Evolutionary conservation across 2,113 vertebrate species (phyloP).

Genomic region (Leucopsar rothschildi): DNA sequence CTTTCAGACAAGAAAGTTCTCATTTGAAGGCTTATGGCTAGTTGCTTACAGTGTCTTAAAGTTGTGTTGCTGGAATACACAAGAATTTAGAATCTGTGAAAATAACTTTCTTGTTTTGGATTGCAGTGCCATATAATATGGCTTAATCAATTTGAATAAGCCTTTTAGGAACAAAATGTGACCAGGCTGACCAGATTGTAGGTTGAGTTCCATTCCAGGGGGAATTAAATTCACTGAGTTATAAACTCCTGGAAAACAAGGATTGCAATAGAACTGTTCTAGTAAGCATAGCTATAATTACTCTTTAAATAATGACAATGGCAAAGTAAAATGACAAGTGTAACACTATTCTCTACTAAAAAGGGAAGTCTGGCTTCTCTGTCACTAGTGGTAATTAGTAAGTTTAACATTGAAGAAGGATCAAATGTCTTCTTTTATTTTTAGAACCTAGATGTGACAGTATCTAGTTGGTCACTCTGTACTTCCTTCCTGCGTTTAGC

Average conservation of each 20-base stretch:
- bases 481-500: background rate
- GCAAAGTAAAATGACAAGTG: conserved; percentile 52
- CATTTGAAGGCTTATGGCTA: background rate
- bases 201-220: conserved; percentile 24
- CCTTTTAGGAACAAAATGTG: conserved; percentile 24
- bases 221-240: conserved; percentile 49
- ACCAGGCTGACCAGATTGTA: background rate
- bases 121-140: background rate
- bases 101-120: background rate
- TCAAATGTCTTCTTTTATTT: background rate
- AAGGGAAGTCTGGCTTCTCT: background rate
- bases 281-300: conserved; percentile 48
- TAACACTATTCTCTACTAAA: background rate
- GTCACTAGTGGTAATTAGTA: background rate
- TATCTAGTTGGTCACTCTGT: background rate
- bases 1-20: background rate
- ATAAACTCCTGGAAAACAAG: conserved; percentile 28
- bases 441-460: background rate
- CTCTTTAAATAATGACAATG: conserved; percentile 41
- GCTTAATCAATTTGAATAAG: background rate
- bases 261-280: conserved; percentile 26
- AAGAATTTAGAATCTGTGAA: background rate
- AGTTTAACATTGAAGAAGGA: background rate
- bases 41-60: background rate
- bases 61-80: background rate